Conservation (phyloP, 2,797 vertebrate genomes). For the Myotis myotis region DNA sequence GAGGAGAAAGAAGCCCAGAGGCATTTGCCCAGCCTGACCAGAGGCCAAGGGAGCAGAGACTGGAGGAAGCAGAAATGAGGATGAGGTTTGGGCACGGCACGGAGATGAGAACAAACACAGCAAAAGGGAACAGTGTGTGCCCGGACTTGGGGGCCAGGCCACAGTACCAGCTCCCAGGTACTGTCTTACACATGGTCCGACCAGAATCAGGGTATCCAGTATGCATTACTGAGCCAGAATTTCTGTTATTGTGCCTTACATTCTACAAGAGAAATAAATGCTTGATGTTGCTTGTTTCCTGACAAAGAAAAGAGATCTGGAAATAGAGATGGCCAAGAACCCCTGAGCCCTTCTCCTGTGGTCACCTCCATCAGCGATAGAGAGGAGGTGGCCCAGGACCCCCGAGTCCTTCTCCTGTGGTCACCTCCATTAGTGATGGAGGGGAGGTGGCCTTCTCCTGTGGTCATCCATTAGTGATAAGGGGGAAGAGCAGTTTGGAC, state of each 20-base stretch:
- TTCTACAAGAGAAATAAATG: neutral
- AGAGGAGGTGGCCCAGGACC: too few species aligned
- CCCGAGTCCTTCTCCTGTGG: neutral
- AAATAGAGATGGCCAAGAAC: neutral
- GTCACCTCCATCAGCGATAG: neutral
- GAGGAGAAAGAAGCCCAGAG: neutral
- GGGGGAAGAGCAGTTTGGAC: neutral
- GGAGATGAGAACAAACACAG: neutral
- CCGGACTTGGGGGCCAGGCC: neutral
- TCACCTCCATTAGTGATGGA: neutral
- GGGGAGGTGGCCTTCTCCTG: neutral
- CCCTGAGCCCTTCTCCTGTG: neutral
- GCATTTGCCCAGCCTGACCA: neutral
- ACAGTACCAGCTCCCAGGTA: neutral
- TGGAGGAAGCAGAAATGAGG: neutral
- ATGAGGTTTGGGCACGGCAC: neutral
- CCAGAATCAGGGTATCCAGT: neutral
- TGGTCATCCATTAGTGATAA: neutral
- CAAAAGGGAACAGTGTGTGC: too few species aligned
- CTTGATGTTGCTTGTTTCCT: neutral
- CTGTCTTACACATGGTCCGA: neutral
- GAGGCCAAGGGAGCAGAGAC: neutral
- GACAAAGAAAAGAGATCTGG: neutral
- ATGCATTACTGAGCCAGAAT: accelerated
- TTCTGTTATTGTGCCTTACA: neutral